Conservation (phyloP, 2,888 invertebrate species). For the Petrophora chlorosata region DNA sequence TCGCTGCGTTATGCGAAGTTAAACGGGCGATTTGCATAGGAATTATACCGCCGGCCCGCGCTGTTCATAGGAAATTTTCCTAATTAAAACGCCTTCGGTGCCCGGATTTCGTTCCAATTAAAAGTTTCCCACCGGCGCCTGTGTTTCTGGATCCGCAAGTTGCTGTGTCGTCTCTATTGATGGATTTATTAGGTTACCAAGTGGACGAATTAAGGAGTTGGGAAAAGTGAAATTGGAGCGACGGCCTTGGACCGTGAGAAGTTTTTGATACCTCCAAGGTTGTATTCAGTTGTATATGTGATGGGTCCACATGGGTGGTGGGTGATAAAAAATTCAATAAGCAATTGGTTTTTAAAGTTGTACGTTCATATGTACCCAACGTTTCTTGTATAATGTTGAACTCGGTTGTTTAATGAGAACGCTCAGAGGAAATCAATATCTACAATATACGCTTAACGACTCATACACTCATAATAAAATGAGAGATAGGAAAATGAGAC, state of each 20-base stretch:
- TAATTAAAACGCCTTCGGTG: slow-evolving; percentile 81
- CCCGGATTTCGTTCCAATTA: slow-evolving; percentile 80
- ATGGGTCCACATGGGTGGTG: too few relatives aligned
- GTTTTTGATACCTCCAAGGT: too few relatives aligned
- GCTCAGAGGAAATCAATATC: too few relatives aligned
- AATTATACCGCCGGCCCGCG: slow-evolving; percentile 76
- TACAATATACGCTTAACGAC: too few relatives aligned
- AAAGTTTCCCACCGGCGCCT: slow-evolving; percentile 63
- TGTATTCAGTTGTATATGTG: too few relatives aligned
- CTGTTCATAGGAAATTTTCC: slow-evolving; percentile 81
- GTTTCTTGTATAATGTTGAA: too few relatives aligned
- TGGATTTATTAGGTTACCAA: slow-evolving; percentile 31
- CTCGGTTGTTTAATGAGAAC: too few relatives aligned
- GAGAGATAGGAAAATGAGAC: too few relatives aligned
- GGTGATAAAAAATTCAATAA: too few relatives aligned
- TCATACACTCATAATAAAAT: too few relatives aligned
- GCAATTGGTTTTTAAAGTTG: too few relatives aligned
- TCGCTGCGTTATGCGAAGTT: slow-evolving; percentile 64
- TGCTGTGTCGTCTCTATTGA: slow-evolving; percentile 34
- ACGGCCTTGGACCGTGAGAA: not conserved
- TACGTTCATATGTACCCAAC: too few relatives aligned
- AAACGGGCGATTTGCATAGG: slow-evolving; percentile 82
- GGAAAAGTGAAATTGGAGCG: not conserved
- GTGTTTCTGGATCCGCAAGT: slow-evolving; percentile 32
- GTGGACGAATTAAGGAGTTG: slow-evolving; percentile 2